These are phyloP conservation scores for Chlorodrepanis virens DNA, from an alignment of 2,113 vertebrate species.

Conservation along the genomic window DNA sequence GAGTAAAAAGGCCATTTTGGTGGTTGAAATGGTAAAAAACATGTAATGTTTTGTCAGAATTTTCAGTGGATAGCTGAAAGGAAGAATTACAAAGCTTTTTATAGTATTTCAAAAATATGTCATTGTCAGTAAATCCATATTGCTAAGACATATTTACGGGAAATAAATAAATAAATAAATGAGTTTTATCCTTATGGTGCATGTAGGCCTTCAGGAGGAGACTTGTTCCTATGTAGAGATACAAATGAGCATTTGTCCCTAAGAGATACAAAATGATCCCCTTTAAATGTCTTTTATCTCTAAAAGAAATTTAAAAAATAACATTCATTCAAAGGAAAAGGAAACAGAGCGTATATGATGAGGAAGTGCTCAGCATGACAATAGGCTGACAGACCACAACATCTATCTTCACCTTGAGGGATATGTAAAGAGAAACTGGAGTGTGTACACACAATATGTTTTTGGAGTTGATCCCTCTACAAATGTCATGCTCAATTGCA, in stretches of 20 bases:
- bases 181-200: not conserved
- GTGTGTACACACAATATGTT: not conserved
- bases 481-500: conserved; percentile 19
- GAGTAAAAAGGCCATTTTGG: not conserved
- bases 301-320: not conserved
- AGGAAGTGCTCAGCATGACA: not conserved
- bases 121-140: not conserved
- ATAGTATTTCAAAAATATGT: not conserved
- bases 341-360: not conserved
- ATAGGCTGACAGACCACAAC: not conserved
- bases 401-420: conserved; percentile 19
- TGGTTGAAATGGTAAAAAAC: not conserved
- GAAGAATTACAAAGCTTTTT: not conserved
- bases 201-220: not conserved
- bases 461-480: conserved; percentile 23
- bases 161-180: not conserved
- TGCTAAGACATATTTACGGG: not conserved
- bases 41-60: not conserved
- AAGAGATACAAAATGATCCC: not conserved
- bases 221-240: not conserved
- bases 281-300: not conserved
- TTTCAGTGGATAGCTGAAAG: not conserved
- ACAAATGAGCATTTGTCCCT: not conserved
- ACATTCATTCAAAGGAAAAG: not conserved
- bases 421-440: not conserved